Conservation (phyloP, 35 echinoderm and acorn worm species). For the Apostichopus parvimensis region DNA sequence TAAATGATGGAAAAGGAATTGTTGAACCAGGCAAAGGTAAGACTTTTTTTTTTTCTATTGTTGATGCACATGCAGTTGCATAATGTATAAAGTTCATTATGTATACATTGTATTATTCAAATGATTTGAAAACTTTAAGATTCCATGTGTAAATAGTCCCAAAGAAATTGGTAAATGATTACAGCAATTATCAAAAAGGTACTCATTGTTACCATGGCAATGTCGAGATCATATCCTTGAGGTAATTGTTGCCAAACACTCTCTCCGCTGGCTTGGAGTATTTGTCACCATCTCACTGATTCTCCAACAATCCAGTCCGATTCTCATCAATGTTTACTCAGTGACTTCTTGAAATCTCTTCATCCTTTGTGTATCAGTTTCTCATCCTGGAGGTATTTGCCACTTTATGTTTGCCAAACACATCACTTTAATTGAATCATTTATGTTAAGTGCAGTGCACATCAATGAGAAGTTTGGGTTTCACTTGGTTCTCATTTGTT, state of each 20-base stretch:
- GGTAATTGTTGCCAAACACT: not conserved
- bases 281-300: not conserved
- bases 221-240: not conserved
- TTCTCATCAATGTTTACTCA: not conserved
- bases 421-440: slow-evolving; percentile 29
- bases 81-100: too few relatives aligned
- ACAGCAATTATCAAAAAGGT: too few relatives aligned
- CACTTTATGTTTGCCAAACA: not conserved
- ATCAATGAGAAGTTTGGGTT: not conserved
- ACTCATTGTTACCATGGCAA: too few relatives aligned
- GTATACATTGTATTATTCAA: too few relatives aligned
- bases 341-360: not conserved
- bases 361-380: not conserved
- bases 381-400: slow-evolving; percentile 17
- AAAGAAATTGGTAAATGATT: too few relatives aligned
- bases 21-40: too few relatives aligned
- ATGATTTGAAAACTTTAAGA: too few relatives aligned
- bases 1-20: too few relatives aligned
- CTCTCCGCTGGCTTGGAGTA: not conserved
- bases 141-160: too few relatives aligned
- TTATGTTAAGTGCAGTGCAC: not conserved
- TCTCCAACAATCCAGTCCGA: not conserved
- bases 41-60: too few relatives aligned
- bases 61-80: too few relatives aligned
- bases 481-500: too few relatives aligned